phyloP scores from a whole-genome alignment of 2,113 vertebrate genomes.

The Theristicus caerulescens region DNA sequence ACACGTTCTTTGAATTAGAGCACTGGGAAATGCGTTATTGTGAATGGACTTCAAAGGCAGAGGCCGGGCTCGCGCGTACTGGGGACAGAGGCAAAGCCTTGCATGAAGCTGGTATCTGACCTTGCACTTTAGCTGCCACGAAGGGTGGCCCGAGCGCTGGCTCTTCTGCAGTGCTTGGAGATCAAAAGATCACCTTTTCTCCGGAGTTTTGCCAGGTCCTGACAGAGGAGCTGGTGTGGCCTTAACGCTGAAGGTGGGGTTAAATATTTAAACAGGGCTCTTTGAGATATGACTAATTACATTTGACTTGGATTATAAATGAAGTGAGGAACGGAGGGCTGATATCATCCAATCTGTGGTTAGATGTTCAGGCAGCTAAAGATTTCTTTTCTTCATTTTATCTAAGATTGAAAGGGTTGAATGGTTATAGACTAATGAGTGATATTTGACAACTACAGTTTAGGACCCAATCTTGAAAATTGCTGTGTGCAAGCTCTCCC shows the following conservation, averaged over 20 bases:
- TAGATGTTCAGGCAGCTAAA: neutral
- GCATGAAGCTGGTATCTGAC: neutral
- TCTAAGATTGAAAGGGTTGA: neutral
- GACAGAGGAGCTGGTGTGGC: neutral
- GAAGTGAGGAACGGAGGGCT: neutral
- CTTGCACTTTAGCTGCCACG: neutral
- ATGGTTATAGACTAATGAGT: neutral
- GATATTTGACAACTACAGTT: neutral
- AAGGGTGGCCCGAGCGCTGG: neutral
- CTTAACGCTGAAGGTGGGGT: neutral
- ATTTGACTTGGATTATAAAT: neutral
- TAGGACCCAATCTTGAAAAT: neutral
- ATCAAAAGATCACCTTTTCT: neutral
- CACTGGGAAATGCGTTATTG: neutral
- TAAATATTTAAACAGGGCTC: neutral
- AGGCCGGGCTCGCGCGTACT: fast-evolving
- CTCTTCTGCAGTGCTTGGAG: neutral
- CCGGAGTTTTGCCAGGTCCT: neutral
- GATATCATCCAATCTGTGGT: neutral
- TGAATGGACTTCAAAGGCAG: neutral
- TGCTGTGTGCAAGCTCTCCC: neutral
- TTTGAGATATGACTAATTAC: neutral
- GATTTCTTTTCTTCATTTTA: neutral
- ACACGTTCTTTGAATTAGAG: neutral
- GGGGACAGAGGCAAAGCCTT: neutral